These are phyloP conservation scores for Drymonia ruficornis DNA, from an alignment of 2,888 invertebrate species.

Conservation along the genomic window DNA sequence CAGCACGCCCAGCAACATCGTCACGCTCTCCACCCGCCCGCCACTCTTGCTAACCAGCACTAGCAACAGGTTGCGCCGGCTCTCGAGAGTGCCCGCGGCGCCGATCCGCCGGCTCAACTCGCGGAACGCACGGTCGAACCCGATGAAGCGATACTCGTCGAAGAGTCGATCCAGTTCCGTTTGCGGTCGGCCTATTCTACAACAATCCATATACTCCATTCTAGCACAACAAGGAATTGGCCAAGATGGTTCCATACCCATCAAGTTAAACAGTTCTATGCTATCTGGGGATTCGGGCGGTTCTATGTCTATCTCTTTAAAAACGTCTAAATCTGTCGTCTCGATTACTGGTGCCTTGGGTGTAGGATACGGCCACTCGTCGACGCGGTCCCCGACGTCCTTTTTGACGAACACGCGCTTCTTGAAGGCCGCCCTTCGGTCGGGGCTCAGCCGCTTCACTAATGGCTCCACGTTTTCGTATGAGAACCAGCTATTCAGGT, in stretches of 20 bases:
- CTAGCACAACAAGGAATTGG: neutral
- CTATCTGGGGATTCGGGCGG: neutral
- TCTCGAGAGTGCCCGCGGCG: conserved; percentile 50
- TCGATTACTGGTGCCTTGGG: conserved; percentile 26
- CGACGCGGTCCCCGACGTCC: conserved; percentile 25
- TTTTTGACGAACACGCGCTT: conserved; percentile 47
- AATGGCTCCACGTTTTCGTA: conserved; percentile 40
- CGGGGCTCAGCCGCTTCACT: conserved; percentile 32
- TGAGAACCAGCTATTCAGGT: conserved; percentile 29
- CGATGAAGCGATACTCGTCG: conserved; percentile 57
- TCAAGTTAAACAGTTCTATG: neutral
- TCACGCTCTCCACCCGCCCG: conserved; percentile 48
- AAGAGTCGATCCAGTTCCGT: conserved; percentile 57
- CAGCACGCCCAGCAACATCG: conserved; percentile 50
- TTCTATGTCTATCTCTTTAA: conserved; percentile 25
- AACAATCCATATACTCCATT: neutral
- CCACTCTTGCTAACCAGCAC: conserved; percentile 70
- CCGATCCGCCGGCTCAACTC: conserved; percentile 54
- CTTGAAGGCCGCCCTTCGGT: conserved; percentile 36
- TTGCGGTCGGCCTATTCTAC: conserved; percentile 9
- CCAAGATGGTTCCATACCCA: too few species aligned
- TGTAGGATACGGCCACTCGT: conserved; percentile 44
- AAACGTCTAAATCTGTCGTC: conserved; percentile 16
- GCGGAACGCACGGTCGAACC: conserved; percentile 54
- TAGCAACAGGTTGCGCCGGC: conserved; percentile 61